These are phyloP conservation scores for Tetramorium alpestre DNA, from an alignment of 1,140 invertebrate species.

Conservation along the genomic window DNA sequence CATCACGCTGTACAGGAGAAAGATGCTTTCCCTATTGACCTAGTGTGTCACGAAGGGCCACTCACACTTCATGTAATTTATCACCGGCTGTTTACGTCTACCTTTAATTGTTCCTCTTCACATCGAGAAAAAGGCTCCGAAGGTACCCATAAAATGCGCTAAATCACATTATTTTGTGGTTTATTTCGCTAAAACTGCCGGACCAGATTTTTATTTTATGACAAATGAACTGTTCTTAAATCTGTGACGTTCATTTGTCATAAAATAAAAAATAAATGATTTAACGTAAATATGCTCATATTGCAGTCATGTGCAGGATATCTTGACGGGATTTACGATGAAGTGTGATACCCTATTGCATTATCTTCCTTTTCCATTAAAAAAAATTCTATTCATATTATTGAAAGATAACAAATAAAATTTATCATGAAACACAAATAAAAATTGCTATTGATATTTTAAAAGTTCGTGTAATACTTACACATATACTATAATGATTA, in stretches of 20 bases:
- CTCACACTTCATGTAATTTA: constrained; percentile 42
- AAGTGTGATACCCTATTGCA: background rate
- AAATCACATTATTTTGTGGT: constrained; percentile 14
- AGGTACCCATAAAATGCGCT: constrained; percentile 31
- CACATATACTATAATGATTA: background rate
- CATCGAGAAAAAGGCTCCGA: background rate
- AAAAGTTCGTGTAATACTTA: background rate
- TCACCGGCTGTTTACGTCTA: constrained; percentile 42
- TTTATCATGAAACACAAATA: background rate
- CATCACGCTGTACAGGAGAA: constrained; percentile 21
- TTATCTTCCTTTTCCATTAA: background rate
- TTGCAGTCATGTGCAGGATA: constrained; percentile 10
- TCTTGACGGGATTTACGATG: background rate
- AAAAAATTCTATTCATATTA: background rate
- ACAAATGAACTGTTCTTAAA: background rate
- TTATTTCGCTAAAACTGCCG: constrained; percentile 17
- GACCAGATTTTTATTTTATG: constrained; percentile 10
- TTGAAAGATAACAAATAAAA: background rate
- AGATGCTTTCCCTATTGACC: constrained; percentile 50
- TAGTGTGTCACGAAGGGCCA: constrained; percentile 26
- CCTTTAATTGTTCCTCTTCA: constrained; percentile 38
- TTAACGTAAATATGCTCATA: background rate
- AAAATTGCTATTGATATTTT: background rate
- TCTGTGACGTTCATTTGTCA: too few species aligned
- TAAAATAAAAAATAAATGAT: background rate